Percentiles rank a stretch among this genome's conserved stretches.
phyloP scores from a whole-genome alignment of 2,888 invertebrate genomes.

The Rotaria sp. region DNA sequence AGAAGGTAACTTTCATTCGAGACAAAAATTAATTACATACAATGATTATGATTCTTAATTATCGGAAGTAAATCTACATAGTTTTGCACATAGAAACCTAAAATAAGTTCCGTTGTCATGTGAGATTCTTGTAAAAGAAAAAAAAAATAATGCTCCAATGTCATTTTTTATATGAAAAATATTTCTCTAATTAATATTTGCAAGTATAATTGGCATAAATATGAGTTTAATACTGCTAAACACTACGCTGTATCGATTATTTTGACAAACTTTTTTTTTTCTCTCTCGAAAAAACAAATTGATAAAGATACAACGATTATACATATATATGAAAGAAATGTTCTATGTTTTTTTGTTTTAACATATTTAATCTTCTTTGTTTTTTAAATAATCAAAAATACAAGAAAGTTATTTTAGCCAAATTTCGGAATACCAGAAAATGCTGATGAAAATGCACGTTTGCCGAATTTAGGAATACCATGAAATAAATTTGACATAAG shows the following conservation, averaged over 20 bases:
- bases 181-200: too few relatives aligned
- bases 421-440: background rate
- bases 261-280: background rate
- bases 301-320: background rate
- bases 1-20: too few relatives aligned
- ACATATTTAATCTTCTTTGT: background rate
- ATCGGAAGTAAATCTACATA: too few relatives aligned
- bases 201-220: background rate
- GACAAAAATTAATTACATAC: too few relatives aligned
- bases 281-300: background rate
- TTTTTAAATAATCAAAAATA: background rate
- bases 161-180: too few relatives aligned
- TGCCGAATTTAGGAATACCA: slow-evolving; percentile 21
- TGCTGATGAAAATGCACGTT: background rate
- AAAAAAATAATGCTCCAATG: too few relatives aligned
- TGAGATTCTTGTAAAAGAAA: too few relatives aligned
- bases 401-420: background rate
- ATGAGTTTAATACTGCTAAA: background rate
- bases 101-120: too few relatives aligned
- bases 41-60: too few relatives aligned
- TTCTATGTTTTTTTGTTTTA: background rate
- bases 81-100: too few relatives aligned
- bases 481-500: background rate
- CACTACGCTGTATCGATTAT: background rate
- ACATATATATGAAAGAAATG: background rate